Base-by-base conservation (phyloP, 2,888 invertebrate species). In the Seladonia tumulorum region DNA sequence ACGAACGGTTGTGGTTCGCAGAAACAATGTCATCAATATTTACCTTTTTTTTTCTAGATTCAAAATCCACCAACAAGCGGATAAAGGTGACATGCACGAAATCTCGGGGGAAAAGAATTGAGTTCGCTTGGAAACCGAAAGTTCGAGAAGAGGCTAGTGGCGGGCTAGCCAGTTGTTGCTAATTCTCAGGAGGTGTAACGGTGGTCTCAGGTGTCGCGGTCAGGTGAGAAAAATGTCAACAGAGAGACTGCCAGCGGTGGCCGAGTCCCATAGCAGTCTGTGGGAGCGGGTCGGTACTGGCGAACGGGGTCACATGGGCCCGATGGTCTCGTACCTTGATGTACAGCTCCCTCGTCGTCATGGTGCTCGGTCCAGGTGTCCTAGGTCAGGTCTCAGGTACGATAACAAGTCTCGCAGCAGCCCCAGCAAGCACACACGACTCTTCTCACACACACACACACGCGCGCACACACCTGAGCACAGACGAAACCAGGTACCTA, bases 291-390 rank as follows among this genome's bases (percentile, higher is more conserved):
- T 53, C 3, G 10, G 10, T 10, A n/a, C 10, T 0, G 22, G 3
- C 10, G n/a, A 53, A 53, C 53, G 22, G 8, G 53, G 53, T 10
- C 53, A 22, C 10, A 22, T 53, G 53, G 53, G 53, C 53, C 53
- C n/a, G 53, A 53, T n/a, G 8, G 53, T 10, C 45, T 84, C 79
- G 81, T 93, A 95, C 94, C 95, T 94, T 94, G 75, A 93, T 94
- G 92, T 95, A 95, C 66, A 95, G 93, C 88, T 95, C 95, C 91
- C 92, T 93, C 83, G 95, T 94, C 89, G 94, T 95, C 94, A 95
- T 95, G 83, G 83, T 75, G 73, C 75, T 79, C 42, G 83, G 85
- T 90, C 84, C 85, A 78, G 81, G 81, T 81, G 42, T 80, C 87
- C 86, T 89, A 79, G 82, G 74, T 86, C 83, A 76, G 85, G 83